phyloP scores from a whole-genome alignment of 2,888 invertebrate genomes.

The Plutella xylostella region DNA sequence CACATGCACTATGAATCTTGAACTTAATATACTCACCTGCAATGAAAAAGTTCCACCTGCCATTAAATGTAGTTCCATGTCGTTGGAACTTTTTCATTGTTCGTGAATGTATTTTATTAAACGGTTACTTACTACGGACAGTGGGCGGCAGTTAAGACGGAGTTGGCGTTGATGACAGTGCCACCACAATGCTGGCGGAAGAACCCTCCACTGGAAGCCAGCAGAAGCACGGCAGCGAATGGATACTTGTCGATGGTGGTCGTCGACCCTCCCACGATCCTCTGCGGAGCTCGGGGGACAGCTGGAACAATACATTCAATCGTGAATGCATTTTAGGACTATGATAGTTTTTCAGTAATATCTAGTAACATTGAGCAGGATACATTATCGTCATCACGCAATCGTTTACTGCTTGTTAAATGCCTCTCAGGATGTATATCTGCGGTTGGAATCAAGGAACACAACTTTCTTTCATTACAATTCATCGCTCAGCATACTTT shows the following conservation, averaged over 20 bases:
- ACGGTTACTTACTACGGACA: conserved; percentile 15
- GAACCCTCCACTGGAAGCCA: conserved; percentile 17
- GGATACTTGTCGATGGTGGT: conserved; percentile 18
- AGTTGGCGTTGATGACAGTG: conserved; percentile 24
- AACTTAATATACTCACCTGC: not conserved
- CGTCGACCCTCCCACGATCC: conserved; percentile 4
- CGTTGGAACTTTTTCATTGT: not conserved
- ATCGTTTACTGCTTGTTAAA: no score
- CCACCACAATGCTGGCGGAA: conserved; percentile 27
- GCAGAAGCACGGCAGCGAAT: conserved; percentile 18
- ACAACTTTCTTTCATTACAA: no score
- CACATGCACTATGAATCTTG: not conserved
- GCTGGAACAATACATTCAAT: not conserved
- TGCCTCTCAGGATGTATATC: no score
- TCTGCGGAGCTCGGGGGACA: not conserved
- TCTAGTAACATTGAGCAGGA: no score
- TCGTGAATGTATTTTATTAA: not conserved
- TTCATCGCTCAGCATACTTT: no score
- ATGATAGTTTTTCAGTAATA: not conserved
- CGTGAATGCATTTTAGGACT: not conserved
- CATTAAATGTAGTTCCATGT: not conserved
- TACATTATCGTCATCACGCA: no score
- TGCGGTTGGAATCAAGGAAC: no score
- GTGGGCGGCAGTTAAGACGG: conserved; percentile 27
- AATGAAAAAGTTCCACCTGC: not conserved